Conservation (phyloP, 1,140 invertebrate species). For the Gonatopus flavifemur region DNA sequence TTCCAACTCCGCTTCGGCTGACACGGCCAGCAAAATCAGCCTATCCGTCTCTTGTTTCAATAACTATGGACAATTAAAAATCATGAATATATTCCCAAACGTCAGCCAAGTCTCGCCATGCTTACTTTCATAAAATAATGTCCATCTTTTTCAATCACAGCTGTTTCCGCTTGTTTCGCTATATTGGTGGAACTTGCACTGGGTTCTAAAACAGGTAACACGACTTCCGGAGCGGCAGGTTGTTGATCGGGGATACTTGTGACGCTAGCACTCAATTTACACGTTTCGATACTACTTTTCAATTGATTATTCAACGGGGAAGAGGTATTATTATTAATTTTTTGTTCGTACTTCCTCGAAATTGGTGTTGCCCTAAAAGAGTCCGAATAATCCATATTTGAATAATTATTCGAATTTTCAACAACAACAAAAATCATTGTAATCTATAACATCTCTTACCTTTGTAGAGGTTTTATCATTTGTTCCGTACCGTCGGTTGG, state of each 20-base stretch:
- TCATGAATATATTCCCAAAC: not conserved
- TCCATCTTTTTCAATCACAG: slow-evolving; percentile 63
- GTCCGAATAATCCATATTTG: too few relatives aligned
- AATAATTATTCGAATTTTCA: not conserved
- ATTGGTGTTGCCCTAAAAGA: slow-evolving; percentile 23
- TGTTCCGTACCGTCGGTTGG: slow-evolving; percentile 53
- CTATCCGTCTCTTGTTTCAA: slow-evolving; percentile 72
- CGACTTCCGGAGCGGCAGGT: slow-evolving; percentile 56
- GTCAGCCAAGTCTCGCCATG: not conserved
- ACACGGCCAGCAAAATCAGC: slow-evolving; percentile 68
- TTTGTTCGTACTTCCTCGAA: slow-evolving; percentile 19
- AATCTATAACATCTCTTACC: slow-evolving; percentile 27
- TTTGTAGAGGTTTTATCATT: slow-evolving; percentile 49
- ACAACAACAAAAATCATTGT: not conserved
- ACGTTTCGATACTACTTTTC: not conserved
- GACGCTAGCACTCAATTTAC: slow-evolving; percentile 26
- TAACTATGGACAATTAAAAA: slow-evolving; percentile 52
- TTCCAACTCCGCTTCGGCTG: slow-evolving; percentile 69
- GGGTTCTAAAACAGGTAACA: slow-evolving; percentile 49
- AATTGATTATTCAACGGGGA: not conserved
- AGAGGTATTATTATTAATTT: slow-evolving; percentile 7
- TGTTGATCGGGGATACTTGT: slow-evolving; percentile 54
- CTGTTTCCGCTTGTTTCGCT: slow-evolving; percentile 35
- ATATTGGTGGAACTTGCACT: slow-evolving; percentile 39
- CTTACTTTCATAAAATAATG: slow-evolving; percentile 70